A percentile compares a stretch with the other conserved stretches of the same genome.
Conservation (phyloP, 1,140 invertebrate species). For the Euschistus heros region DNA sequence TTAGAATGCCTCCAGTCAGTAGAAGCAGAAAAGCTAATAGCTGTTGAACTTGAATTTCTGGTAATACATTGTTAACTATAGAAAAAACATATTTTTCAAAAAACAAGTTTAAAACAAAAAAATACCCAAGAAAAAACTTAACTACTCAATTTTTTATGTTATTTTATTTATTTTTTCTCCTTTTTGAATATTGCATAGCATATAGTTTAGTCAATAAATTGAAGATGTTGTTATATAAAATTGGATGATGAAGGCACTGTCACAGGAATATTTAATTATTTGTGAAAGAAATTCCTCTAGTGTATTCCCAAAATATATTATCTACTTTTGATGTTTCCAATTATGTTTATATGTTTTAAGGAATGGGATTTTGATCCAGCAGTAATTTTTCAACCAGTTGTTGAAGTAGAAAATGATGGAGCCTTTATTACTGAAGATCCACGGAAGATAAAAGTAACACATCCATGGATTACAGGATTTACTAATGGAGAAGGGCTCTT, state of each 20-base stretch:
- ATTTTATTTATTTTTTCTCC: no score
- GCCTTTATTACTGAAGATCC: slow-evolving; percentile 14
- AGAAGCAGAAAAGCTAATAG: not conserved
- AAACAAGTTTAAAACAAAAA: no score
- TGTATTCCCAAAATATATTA: not conserved
- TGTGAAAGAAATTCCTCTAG: not conserved
- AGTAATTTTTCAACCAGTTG: slow-evolving; percentile 7
- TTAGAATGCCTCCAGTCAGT: slow-evolving; percentile 2
- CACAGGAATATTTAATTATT: not conserved
- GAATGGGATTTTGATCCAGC: slow-evolving; percentile 9
- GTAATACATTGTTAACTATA: not conserved
- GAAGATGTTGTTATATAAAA: no score
- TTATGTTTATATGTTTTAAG: not conserved
- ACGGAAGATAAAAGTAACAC: not conserved
- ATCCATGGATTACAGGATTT: slow-evolving; percentile 12
- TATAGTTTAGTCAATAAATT: no score
- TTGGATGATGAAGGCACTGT: no score
- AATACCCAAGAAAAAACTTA: no score
- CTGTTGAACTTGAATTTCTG: not conserved
- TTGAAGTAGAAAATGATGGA: slow-evolving; percentile 5
- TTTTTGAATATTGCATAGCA: no score
- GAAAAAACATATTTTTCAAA: no score
- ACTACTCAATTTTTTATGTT: no score
- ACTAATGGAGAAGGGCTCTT: slow-evolving; percentile 11
- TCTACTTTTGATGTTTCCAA: not conserved